A percentile compares a stretch with the other conserved stretches of the same genome.
Conservation (phyloP, 2,797 vertebrate genomes). For the Gallirallus australis region DNA sequence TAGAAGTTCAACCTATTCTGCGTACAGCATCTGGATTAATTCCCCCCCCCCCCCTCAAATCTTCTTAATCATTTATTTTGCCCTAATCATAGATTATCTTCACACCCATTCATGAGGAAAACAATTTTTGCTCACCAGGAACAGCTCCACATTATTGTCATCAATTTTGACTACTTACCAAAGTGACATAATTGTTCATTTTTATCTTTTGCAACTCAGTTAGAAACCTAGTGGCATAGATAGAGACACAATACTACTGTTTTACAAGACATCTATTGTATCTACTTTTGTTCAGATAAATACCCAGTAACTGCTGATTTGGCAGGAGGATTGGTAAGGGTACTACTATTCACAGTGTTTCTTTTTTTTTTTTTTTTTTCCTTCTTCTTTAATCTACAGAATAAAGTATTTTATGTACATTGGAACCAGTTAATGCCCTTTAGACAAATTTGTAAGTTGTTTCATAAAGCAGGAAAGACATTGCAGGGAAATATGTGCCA, state of each 20-base stretch:
- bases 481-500: slow-evolving; percentile 75
- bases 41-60: neutral
- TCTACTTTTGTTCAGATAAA: slow-evolving; percentile 82
- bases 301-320: slow-evolving; percentile 83
- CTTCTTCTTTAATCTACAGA: slow-evolving; percentile 78
- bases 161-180: slow-evolving; percentile 71
- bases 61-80: neutral
- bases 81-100: neutral
- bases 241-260: slow-evolving; percentile 86
- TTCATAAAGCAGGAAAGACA: slow-evolving; percentile 89
- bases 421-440: slow-evolving; percentile 85
- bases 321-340: slow-evolving; percentile 79
- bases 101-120: neutral
- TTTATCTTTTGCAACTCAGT: slow-evolving; percentile 86
- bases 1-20: neutral
- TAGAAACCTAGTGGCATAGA: slow-evolving; percentile 87
- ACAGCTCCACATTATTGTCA: slow-evolving; percentile 14
- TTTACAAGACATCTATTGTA: slow-evolving; percentile 83
- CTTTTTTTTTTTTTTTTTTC: slow-evolving; percentile 49
- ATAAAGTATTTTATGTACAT: slow-evolving; percentile 81
- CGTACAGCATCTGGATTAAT: neutral
- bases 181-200: slow-evolving; percentile 85
- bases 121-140: slow-evolving; percentile 7
- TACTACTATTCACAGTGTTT: slow-evolving; percentile 84
- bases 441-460: slow-evolving; percentile 84